A percentile compares a stretch with the other conserved stretches of the same genome.
Evolutionary conservation across 2,797 vertebrate genomes (phyloP).

Genomic region (Molossus alvarezi): DNA sequence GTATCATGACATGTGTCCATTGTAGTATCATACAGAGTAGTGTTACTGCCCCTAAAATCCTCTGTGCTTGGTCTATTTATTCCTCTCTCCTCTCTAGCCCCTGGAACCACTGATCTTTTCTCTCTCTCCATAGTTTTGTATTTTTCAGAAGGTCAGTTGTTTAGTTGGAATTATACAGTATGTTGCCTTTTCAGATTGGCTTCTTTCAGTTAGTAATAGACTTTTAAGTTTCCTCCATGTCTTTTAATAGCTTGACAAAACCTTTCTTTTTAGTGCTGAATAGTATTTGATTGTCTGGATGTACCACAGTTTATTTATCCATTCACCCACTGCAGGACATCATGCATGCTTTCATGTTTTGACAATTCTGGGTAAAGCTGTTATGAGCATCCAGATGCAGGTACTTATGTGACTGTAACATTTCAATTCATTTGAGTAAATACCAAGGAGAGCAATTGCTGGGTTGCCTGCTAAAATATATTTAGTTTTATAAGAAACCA

Average conservation of each 20-base stretch:
- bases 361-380: slow-evolving; percentile 32
- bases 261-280: slow-evolving; percentile 10
- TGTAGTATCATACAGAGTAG: not conserved
- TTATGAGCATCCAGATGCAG: not conserved
- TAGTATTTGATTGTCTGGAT: not conserved
- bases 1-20: not conserved
- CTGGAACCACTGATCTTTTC: not conserved
- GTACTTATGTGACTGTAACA: slow-evolving; percentile 38
- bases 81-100: not conserved
- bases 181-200: no score
- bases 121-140: not conserved
- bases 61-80: not conserved
- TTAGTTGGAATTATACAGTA: not conserved
- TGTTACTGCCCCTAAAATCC: not conserved
- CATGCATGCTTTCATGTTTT: slow-evolving; percentile 36
- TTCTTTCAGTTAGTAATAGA: slow-evolving; percentile 1
- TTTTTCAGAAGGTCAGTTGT: not conserved
- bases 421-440: slow-evolving; percentile 67
- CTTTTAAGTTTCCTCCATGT: not conserved
- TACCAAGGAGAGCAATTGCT: not conserved
- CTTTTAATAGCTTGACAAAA: not conserved
- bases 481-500: slow-evolving; percentile 48
- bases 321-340: not conserved
- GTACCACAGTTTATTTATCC: not conserved
- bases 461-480: not conserved